Conservation (phyloP, 1,140 invertebrate genomes). For the Anadara kagoshimensis region DNA sequence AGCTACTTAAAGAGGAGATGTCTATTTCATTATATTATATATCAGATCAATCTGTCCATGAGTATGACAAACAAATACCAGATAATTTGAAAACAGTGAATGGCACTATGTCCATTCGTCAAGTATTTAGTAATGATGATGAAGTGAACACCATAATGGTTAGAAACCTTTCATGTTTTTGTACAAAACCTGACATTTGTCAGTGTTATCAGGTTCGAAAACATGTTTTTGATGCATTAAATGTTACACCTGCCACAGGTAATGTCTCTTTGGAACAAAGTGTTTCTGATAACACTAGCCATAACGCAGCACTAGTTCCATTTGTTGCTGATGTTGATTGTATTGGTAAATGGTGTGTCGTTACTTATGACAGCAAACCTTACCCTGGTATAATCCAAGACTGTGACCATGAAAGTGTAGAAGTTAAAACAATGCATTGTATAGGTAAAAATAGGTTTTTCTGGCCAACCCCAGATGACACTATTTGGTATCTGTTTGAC, state of each 20-base stretch:
- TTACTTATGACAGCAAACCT: slow-evolving; percentile 14
- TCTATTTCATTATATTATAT: slow-evolving; percentile 1
- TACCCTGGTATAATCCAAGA: slow-evolving; percentile 25
- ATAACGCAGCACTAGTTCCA: no score
- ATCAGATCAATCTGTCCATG: slow-evolving; percentile 4
- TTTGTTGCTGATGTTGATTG: slow-evolving; percentile 12
- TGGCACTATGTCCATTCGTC: slow-evolving; percentile 34
- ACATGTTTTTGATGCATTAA: no score
- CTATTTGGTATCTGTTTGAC: slow-evolving; percentile 7
- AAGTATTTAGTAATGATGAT: no score
- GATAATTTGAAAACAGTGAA: slow-evolving; percentile 4
- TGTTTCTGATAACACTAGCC: no score
- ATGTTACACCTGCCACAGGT: no score
- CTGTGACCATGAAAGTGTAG: slow-evolving; percentile 19
- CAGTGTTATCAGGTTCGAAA: no score
- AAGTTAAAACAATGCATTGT: slow-evolving; percentile 21
- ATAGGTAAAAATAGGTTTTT: slow-evolving; percentile 21
- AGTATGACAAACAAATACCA: neutral
- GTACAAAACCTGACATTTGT: no score
- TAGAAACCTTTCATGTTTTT: no score
- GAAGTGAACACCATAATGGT: no score
- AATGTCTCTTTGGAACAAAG: no score
- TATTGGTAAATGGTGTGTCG: slow-evolving; percentile 22
- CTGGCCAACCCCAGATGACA: slow-evolving; percentile 25
- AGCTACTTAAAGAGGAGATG: neutral